Evolutionary conservation across 2,797 vertebrate genomes (phyloP).

Genomic region (Anguilla megastoma): DNA sequence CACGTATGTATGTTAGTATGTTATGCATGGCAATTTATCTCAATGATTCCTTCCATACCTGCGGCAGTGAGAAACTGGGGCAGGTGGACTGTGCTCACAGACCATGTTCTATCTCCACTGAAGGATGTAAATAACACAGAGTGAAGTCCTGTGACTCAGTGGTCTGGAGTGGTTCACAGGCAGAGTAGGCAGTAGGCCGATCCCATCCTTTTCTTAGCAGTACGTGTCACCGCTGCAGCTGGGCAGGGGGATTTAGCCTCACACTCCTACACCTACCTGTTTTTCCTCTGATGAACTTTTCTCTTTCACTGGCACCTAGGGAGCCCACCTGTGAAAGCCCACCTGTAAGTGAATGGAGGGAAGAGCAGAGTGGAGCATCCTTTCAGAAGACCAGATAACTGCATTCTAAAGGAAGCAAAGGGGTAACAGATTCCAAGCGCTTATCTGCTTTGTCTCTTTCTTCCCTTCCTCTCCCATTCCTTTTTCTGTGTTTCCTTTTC

Average conservation of each 20-base stretch:
- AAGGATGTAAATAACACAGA: not conserved
- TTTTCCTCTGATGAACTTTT: not conserved
- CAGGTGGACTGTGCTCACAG: not conserved
- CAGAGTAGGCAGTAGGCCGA: not conserved
- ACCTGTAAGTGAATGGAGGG: not conserved
- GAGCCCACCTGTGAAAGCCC: not conserved
- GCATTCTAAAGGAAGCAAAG: slow-evolving; percentile 41
- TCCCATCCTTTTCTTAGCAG: not conserved
- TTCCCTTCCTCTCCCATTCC: not conserved
- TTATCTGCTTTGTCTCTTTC: slow-evolving; percentile 27
- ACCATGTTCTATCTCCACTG: not conserved
- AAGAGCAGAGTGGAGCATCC: slow-evolving; percentile 8
- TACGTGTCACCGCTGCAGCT: not conserved
- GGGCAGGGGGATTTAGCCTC: not conserved
- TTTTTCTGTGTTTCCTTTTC: slow-evolving; percentile 51
- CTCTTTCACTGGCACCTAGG: not conserved
- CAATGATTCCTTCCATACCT: not conserved
- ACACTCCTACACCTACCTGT: not conserved
- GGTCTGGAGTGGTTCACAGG: not conserved
- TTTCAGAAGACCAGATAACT: slow-evolving; percentile 43
- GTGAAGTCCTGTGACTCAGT: not conserved
- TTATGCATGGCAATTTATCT: not conserved
- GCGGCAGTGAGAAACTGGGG: not conserved
- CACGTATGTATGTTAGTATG: not conserved
- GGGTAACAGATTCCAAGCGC: slow-evolving; percentile 33